Base-by-base conservation (phyloP, 2,888 invertebrate species). In the Lissonota sp. region DNA sequence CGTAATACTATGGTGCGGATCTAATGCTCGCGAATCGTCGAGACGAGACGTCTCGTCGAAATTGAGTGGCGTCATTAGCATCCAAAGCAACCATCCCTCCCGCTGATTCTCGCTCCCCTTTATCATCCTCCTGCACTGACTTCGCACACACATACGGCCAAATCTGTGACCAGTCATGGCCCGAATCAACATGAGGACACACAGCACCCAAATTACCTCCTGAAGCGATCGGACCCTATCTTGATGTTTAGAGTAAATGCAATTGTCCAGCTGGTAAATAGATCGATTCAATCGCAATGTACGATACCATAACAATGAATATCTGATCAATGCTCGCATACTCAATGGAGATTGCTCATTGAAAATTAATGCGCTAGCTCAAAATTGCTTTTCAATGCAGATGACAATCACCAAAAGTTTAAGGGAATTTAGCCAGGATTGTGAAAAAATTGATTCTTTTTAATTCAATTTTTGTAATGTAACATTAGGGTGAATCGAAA, bases 31-130 rank as follows among this genome's bases (percentile, higher is more conserved):
- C 53, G 66, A 58, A 49, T 69, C 44, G 57, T 26, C 67, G 73
- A 69, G 67, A 75, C 75, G 57, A 26, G 26, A 70, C 60, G 58
- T 72, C 72, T 66, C 71, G 51, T 74, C 70, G 69, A 16, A 69
- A 73, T 73, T 62, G 79, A 79, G 79, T 69, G 57, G 73, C 62
- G 63, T 69, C 79, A 79, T 74, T 74, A 74, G 74, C 73, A 75
- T 67, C 67, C 26, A 39, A 26, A 42, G 53, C 67, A 40, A 69
- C 42, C 67, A 5, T 16, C 60, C 40, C 53, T 26, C 26, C 10
- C 40, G 42, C 40, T 8, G 16, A 37, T 6, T 3, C 26, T 49
- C 53, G 14, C 2, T 16, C 10, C 10, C 12, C 53, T 7, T 40
- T 7, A 8, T 67, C 40, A n/a, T 26, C 8, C 26, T 26, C 46